Base-by-base conservation (phyloP, 2,113 vertebrate genomes). In the Polypterus senegalus region DNA sequence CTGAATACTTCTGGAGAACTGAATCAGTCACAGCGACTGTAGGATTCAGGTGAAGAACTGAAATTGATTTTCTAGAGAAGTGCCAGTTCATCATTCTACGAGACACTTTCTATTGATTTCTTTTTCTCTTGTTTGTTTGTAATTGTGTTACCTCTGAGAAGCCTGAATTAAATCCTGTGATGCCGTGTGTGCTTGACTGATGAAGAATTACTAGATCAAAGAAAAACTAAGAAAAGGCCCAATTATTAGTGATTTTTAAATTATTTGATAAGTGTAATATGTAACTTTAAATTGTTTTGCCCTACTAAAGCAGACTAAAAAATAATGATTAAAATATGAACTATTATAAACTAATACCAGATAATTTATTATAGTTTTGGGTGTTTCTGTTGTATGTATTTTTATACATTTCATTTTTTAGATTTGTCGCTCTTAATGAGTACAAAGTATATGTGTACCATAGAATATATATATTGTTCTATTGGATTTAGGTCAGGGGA, bases 61-160 rank as follows among this genome's bases (percentile, higher is more conserved):
- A 10, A 74, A 86, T 88, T 76, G 83, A 86, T 86, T 84, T 82
- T 72, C 62, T 61, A 70, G 68, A 66, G 72, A 80, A 83, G 77
- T 80, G 82, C 79, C 84, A 81, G 78, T 86, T 84, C 79, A 83
- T 85, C 83, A 86, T 81, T 83, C 78, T 72, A 67, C 63, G 74
- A 83, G 80, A 81, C 80, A 75, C 72, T 69, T 69, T 63, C 69
- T 64, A 85, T 86, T 70, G 79, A 86, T 83, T 62, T 58, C 43
- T 69, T 66, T n/a, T 57, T 53, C 71, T 72, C 80, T 82, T 69
- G 76, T 84, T 84, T 85, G 80, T 83, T 83, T 83, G 82, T 83
- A 81, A 84, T 82, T 83, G 81, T 79, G 75, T 79, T 73, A 72
- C 69, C 78, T 83, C 74, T 76, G 73, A 80, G 77, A 67, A 69